phyloP scores from a whole-genome alignment of 2,888 invertebrate genomes.

The Heliconius aoede region DNA sequence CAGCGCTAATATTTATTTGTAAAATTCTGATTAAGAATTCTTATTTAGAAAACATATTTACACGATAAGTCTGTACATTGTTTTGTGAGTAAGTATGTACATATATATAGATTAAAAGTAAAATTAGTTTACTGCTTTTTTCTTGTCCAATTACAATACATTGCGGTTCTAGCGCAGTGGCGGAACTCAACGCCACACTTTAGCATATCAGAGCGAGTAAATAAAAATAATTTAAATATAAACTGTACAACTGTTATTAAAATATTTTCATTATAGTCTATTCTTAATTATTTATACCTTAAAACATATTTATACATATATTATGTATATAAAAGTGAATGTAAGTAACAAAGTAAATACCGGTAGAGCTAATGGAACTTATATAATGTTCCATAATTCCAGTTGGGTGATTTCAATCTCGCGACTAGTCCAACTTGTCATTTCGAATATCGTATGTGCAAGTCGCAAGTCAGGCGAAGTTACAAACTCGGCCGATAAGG shows the following conservation, averaged over 20 bases:
- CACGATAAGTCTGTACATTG: neutral
- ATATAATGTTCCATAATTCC: slow-evolving; percentile 36
- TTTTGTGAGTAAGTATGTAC: too few species aligned
- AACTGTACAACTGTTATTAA: too few species aligned
- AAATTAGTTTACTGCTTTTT: too few species aligned
- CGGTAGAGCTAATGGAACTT: slow-evolving; percentile 8
- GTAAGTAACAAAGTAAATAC: neutral
- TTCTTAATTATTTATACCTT: neutral
- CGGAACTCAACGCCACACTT: too few species aligned
- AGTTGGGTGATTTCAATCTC: slow-evolving; percentile 43
- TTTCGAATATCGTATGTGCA: slow-evolving; percentile 49
- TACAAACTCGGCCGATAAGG: slow-evolving; percentile 58
- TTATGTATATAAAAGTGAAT: neutral
- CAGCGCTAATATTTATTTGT: neutral
- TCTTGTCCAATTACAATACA: too few species aligned
- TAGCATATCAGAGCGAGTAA: too few species aligned
- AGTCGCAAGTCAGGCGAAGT: slow-evolving; percentile 52
- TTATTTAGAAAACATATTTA: neutral
- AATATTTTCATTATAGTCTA: neutral
- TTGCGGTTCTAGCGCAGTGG: too few species aligned
- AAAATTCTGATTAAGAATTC: slow-evolving; percentile 2
- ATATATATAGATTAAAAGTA: neutral
- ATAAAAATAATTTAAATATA: too few species aligned
- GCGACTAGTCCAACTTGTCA: slow-evolving; percentile 48
- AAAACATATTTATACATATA: neutral